phyloP scores from a whole-genome alignment of 2,797 vertebrate genomes.

The Sciurus vulgaris region DNA sequence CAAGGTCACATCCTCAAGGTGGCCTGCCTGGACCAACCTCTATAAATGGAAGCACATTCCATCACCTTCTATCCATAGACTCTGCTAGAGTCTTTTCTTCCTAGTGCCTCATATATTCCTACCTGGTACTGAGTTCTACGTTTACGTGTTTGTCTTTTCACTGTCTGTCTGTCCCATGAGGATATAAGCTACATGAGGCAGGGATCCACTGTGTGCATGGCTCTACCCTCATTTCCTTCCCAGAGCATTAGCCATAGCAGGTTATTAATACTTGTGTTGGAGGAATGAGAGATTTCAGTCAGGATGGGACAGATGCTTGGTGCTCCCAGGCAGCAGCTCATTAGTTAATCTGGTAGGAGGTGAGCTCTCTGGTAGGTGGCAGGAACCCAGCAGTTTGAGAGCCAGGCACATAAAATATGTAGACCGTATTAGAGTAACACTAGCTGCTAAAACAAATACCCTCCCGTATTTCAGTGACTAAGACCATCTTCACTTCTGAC shows the following conservation, averaged over 20 bases:
- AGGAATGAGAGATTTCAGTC: neutral
- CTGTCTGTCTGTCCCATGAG: neutral
- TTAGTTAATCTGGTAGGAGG: neutral
- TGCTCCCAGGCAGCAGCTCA: neutral
- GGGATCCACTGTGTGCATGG: neutral
- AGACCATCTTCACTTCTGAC: neutral
- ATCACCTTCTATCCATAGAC: neutral
- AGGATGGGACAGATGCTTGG: neutral
- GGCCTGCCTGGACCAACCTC: neutral
- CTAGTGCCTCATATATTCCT: neutral
- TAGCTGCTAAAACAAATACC: conserved; percentile 17
- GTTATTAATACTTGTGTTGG: neutral
- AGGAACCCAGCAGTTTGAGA: neutral
- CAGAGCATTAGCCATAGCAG: neutral
- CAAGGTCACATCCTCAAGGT: neutral
- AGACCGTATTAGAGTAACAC: neutral
- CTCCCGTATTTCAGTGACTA: neutral
- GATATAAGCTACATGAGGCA: neutral
- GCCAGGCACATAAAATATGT: neutral
- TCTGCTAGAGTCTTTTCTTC: neutral
- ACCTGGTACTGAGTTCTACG: neutral
- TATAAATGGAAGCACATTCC: neutral
- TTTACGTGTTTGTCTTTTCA: neutral
- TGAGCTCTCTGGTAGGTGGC: neutral
- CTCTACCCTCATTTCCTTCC: accelerated